phyloP scores from a whole-genome alignment of 2,113 vertebrate species.

The Anarhynchus alexandrinus region DNA sequence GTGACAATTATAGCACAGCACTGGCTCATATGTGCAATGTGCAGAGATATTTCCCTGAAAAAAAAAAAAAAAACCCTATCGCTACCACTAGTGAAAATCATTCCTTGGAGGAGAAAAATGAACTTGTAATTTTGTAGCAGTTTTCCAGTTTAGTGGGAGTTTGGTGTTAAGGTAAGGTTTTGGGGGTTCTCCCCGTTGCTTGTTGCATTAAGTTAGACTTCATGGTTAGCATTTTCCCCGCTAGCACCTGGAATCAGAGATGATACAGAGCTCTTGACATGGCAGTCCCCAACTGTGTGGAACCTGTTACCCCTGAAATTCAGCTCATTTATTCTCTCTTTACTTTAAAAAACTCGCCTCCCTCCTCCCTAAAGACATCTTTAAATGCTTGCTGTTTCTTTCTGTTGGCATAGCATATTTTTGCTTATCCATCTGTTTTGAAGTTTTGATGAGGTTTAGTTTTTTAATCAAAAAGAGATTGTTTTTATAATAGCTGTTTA shows the following conservation, averaged over 20 bases:
- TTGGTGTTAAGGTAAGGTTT: neutral
- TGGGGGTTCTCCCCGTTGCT: neutral
- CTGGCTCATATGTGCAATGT: conserved; percentile 44
- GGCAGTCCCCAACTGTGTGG: neutral
- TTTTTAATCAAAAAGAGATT: conserved; percentile 50
- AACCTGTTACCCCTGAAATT: conserved; percentile 51
- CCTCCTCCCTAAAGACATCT: conserved; percentile 23
- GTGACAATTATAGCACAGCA: conserved; percentile 46
- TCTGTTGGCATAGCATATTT: conserved; percentile 51
- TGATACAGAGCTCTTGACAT: neutral
- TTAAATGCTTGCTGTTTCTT: conserved; percentile 35
- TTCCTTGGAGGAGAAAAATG: conserved; percentile 12
- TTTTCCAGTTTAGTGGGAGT: neutral
- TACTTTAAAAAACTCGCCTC: neutral
- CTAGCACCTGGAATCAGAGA: neutral
- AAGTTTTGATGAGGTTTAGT: conserved; percentile 53
- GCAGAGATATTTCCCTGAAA: conserved; percentile 13
- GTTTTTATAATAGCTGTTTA: conserved; percentile 40
- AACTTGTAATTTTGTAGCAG: neutral
- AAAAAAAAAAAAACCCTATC: neutral
- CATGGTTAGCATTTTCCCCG: neutral
- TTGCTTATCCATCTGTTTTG: conserved; percentile 60
- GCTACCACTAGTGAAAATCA: neutral
- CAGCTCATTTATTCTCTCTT: conserved; percentile 27
- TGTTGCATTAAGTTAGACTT: neutral